Evolutionary conservation across 2,113 vertebrate genomes (phyloP).

Genomic region (Gymnarchus niloticus): DNA sequence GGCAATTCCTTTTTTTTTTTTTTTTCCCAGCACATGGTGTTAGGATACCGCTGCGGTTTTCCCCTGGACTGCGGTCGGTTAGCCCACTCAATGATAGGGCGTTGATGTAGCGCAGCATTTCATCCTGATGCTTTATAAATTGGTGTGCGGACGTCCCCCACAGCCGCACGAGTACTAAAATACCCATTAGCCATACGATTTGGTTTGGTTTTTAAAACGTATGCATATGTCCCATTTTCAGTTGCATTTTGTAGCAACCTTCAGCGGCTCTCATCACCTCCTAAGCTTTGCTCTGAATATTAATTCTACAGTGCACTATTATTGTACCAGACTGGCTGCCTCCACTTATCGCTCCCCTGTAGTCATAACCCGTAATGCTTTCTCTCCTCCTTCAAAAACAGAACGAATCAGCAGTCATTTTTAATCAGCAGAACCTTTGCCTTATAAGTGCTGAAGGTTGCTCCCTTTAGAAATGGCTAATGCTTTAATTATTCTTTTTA

Average conservation of each 20-base stretch:
- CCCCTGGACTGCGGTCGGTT: no score
- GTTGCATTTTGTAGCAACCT: not conserved
- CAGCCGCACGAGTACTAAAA: not conserved
- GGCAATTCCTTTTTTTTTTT: not conserved
- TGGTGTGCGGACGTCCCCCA: not conserved
- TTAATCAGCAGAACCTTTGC: not conserved
- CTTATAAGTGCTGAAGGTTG: not conserved
- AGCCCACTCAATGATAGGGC: not conserved
- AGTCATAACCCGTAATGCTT: not conserved
- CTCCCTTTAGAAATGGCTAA: not conserved
- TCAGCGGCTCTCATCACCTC: not conserved
- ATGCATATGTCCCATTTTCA: not conserved
- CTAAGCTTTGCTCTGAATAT: not conserved
- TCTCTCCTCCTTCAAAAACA: not conserved
- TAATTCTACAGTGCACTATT: not conserved
- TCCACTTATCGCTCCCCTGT: not conserved
- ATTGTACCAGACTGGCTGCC: no score
- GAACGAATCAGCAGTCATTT: not conserved
- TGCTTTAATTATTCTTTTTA: not conserved
- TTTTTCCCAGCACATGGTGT: not conserved
- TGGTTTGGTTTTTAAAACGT: not conserved
- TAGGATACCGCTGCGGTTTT: not conserved
- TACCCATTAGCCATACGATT: no score
- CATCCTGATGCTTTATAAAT: not conserved
- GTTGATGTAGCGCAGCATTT: not conserved